A percentile compares a stretch with the other conserved stretches of the same genome.
Conservation (phyloP, 53 echinoderm and acorn worm genomes). For the Echinarachnius parma region DNA sequence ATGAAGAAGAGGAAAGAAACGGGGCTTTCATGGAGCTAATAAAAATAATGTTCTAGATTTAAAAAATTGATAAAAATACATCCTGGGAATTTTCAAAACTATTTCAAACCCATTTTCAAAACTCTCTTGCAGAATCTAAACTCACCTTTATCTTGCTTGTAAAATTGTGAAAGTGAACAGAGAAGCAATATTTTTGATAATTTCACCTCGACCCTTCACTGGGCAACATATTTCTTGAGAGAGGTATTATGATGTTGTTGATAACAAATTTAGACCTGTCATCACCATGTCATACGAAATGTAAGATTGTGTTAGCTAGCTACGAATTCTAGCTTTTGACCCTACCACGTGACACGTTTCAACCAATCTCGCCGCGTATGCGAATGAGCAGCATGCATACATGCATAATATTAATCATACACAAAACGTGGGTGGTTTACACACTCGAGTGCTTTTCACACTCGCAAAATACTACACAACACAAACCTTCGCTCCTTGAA, state of each 20-base stretch:
- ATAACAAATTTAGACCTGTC: conserved; percentile 31
- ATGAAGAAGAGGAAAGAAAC: no score
- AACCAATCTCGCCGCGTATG: conserved; percentile 22
- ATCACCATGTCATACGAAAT: conserved; percentile 19
- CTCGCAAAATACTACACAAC: conserved; percentile 22
- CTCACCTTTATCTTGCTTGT: no score
- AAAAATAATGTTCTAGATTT: no score
- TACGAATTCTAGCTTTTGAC: conserved; percentile 24
- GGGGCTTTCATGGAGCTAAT: no score
- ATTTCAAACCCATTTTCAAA: no score
- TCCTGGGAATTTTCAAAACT: no score
- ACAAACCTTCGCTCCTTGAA: not conserved
- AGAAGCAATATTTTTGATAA: not conserved
- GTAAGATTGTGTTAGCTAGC: no score
- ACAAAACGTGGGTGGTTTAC: conserved; percentile 53
- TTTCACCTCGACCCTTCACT: conserved; percentile 4
- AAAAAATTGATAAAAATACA: no score
- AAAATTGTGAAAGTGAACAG: no score
- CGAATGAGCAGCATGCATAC: conserved; percentile 36
- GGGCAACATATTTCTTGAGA: conserved; percentile 24
- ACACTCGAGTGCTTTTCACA: conserved; percentile 37
- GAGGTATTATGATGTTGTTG: no score
- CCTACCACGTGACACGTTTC: conserved; percentile 22
- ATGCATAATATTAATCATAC: conserved; percentile 53
- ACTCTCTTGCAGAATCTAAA: no score